Conservation (phyloP, 2,113 vertebrate genomes). For the Sinosuthora webbiana region DNA sequence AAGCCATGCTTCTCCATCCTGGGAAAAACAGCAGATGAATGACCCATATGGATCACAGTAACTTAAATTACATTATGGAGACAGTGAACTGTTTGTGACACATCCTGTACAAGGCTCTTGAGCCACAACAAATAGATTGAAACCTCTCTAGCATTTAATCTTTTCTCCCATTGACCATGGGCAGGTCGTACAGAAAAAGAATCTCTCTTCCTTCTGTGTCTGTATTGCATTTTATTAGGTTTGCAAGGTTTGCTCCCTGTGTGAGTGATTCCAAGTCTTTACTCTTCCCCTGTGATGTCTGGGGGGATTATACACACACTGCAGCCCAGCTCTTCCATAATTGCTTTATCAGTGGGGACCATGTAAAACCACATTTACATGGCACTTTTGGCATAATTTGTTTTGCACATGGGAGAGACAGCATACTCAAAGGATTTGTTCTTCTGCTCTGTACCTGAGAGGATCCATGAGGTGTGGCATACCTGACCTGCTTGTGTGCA, state of each 20-base stretch:
- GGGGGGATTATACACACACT: neutral
- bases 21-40: neutral
- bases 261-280: neutral
- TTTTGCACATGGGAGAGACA: neutral
- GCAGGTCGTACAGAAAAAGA: neutral
- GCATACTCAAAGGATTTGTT: neutral
- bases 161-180: neutral
- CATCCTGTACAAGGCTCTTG: neutral
- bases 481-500: fast-evolving
- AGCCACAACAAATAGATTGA: conserved; percentile 26
- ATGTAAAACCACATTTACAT: neutral
- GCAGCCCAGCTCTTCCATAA: conserved; percentile 29
- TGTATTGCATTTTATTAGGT: neutral
- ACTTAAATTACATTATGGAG: conserved; percentile 8
- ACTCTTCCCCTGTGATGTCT: neutral
- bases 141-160: conserved; percentile 22
- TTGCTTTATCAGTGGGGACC: conserved; percentile 13
- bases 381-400: neutral
- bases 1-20: neutral
- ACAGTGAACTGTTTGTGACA: neutral
- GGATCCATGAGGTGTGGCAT: fast-evolving
- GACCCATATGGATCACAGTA: neutral
- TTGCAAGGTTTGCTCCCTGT: neutral
- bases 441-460: neutral
- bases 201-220: neutral